phyloP scores from a whole-genome alignment of 2,888 invertebrate genomes.

The Plebejus melissa region DNA sequence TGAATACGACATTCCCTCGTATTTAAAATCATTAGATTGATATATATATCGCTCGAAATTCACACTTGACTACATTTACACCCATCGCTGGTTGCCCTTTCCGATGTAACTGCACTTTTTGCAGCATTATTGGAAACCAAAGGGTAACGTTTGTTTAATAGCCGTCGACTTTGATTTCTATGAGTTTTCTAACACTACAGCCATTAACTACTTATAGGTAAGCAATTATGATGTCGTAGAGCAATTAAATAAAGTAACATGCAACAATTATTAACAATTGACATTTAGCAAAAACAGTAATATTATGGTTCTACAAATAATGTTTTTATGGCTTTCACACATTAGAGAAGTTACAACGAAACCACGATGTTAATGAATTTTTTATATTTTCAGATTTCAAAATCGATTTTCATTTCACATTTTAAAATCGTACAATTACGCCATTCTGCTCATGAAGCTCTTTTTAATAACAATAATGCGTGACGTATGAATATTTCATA shows the following conservation, averaged over 20 bases:
- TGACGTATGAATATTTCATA: too few species aligned
- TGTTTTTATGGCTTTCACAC: background rate
- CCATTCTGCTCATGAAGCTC: too few species aligned
- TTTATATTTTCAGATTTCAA: too few species aligned
- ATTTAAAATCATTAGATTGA: conserved; percentile 1
- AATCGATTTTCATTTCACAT: too few species aligned
- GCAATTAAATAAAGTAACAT: background rate
- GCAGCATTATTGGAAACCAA: background rate
- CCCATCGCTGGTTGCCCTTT: conserved; percentile 3
- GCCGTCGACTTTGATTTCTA: background rate
- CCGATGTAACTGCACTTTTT: conserved; percentile 10
- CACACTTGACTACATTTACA: conserved; percentile 21
- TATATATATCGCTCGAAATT: conserved; percentile 30
- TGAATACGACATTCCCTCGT: background rate
- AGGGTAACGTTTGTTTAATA: conserved; percentile 26
- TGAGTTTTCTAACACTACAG: background rate
- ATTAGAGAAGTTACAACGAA: too few species aligned
- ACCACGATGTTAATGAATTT: too few species aligned
- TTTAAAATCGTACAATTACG: too few species aligned
- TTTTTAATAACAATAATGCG: too few species aligned
- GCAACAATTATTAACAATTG: background rate
- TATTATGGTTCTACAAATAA: background rate
- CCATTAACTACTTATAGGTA: background rate
- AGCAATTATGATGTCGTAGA: background rate
- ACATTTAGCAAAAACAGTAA: background rate